Base-by-base conservation (phyloP, 1,140 invertebrate species). In the Cheumatopsyche charites region DNA sequence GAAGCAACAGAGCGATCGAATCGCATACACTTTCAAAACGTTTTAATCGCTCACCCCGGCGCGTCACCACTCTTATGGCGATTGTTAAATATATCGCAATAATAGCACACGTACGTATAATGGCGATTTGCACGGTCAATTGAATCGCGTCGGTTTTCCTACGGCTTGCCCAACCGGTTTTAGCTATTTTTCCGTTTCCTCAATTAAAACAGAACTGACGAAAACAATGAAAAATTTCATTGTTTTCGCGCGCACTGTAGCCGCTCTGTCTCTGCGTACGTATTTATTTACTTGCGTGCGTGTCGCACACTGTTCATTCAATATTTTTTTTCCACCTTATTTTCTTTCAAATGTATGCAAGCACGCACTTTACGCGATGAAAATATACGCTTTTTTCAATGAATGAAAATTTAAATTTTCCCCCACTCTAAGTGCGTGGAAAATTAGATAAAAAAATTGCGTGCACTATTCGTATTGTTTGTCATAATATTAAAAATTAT, bases 121-220 rank as follows among this genome's bases (percentile, higher is more conserved):
- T 36, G 29, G 29, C 29, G 9, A 70, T 70, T 67, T 23, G 43
- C 52, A 47, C 63, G 41, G 62, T 72, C 66, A 71, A 71, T 63
- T 71, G 69, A 71, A 47, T 25, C 47, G 42, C 58, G n/a, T 15
- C 55, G 36, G 70, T 72, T 67, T 72, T 72, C 70, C 63, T 66
- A 25, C 55, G 21, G 9, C 58, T 72, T 72, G 49, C 47, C 15
- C 70, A 67, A 67, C 63, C 15, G 26, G 23, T 72, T 62, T 71
- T 45, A 15, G 25, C 47, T 41, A 65, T 58, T 71, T 70, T 71
- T 72, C 62, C 70, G 70, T 72, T 72, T 72, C 70, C 70, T 65
- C 42, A 67, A 72, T 72, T 72, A 71, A 62, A 42, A 52, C 19
- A 66, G 12, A 43, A 58, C 21, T 13, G 23, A 58, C 19, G 23